Evolutionary conservation across 2,888 invertebrate species (phyloP), one percentile per base, ranked within the genome.

Genomic region (Leucophora obtusa): DNA sequence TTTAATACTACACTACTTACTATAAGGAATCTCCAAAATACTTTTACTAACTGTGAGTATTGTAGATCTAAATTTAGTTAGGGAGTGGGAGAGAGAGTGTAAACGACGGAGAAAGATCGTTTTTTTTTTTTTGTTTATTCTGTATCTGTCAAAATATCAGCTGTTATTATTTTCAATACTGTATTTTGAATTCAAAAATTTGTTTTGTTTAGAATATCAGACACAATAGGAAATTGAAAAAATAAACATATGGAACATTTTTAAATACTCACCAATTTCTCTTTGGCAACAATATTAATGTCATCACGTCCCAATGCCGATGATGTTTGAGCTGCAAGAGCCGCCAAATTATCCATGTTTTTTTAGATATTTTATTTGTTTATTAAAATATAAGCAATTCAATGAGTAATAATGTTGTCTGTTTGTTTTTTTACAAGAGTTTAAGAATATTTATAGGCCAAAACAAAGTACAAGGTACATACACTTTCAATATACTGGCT

Each of bases 321-420:
- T 56, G 93, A 92, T 74, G 92, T 91, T 86, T 93, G 93, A 85
- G 93, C 93, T 84, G 93, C 93, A 87, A 95, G 90, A 84, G 93
- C 93, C 80, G 93, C 94, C 94, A 94, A 94, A 85, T 93, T 93
- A 92, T 94, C 94, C 94, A 95, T 94, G 47, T 80, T 78, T 69
- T 66, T 47, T 47, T 6, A n/a, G 6, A 43, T 15, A 6, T 28
- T 24, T 69, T 59, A 72, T 63, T 53, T 79, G 56, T 74, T 35
- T 66, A 15, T 18, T 62, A 68, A 59, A 2, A 43, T 24, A 70
- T 24, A 70, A 60, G 54, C 24, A 81, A 81, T 43, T 50, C 62
- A 77, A 65, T 62, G 51, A 38, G 69, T 17, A 28, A 28, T 28
- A 7, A 3, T 28, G 9, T 35, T 54, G 24, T 21, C 3, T 54